Evolutionary conservation across 2,797 vertebrate genomes (phyloP).

Genomic region (Antennarius maculatus): DNA sequence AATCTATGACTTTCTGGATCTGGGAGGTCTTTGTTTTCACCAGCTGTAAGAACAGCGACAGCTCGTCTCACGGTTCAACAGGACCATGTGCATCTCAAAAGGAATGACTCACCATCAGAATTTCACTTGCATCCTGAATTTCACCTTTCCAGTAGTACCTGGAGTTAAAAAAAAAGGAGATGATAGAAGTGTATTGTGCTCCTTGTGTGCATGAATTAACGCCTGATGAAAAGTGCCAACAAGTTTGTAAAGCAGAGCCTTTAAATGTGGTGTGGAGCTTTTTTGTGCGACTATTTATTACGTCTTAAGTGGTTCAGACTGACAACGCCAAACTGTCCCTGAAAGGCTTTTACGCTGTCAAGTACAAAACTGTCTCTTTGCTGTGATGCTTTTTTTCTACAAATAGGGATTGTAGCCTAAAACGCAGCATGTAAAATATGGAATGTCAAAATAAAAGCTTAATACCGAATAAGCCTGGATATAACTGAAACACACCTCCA

Average conservation of each 20-base stretch:
- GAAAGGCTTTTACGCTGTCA: conserved; percentile 26
- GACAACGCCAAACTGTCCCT: conserved; percentile 4
- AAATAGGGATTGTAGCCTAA: background rate
- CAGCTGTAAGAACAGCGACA: conserved; percentile 78
- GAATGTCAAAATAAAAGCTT: conserved; percentile 13
- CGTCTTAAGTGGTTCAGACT: conserved; percentile 1
- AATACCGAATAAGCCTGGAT: background rate
- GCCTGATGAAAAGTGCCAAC: too few relatives aligned
- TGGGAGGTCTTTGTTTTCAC: conserved; percentile 89
- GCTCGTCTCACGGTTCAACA: conserved; percentile 19
- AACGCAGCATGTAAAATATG: background rate
- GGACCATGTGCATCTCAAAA: background rate
- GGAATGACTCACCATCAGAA: conserved; percentile 82
- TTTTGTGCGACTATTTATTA: conserved; percentile 8
- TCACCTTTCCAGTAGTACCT: conserved; percentile 92
- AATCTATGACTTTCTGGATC: conserved; percentile 77
- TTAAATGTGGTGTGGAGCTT: background rate
- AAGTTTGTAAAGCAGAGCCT: background rate
- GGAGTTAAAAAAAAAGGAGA: conserved; percentile 5
- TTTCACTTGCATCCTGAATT: conserved; percentile 86
- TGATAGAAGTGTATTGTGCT: background rate
- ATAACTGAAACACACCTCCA: background rate
- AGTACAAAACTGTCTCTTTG: conserved; percentile 14
- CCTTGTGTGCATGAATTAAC: too few relatives aligned
- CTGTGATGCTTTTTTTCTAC: background rate